Evolutionary conservation across 2,888 invertebrate species (phyloP), one percentile per base, ranked within the genome.

Genomic region (Polietes domitor): DNA sequence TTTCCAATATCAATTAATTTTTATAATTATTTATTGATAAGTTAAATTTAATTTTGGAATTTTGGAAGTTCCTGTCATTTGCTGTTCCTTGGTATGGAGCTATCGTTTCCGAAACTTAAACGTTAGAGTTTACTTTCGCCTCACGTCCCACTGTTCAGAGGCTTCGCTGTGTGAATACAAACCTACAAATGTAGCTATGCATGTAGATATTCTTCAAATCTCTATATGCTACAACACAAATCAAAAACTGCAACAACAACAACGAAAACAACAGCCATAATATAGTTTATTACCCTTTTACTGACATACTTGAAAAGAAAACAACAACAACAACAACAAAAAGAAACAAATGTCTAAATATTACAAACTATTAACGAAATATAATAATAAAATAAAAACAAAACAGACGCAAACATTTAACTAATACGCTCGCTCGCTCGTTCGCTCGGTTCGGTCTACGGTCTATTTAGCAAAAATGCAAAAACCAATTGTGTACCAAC

Each of bases 401-500:
- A 58, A 58, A 58, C 58, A 24, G 58, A 58, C 24, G 21, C 47
- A 26, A 58, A 19, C 58, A 24, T 76, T 79, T 76, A 79, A 79
- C 79, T 68, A 76, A 76, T 83, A 79, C n/a, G n/a, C n/a, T n/a
- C n/a, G n/a, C n/a, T n/a, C n/a, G n/a, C n/a, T n/a, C n/a, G n/a
- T n/a, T n/a, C n/a, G n/a, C n/a, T n/a, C n/a, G n/a, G n/a, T n/a
- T n/a, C n/a, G n/a, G n/a, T n/a, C n/a, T n/a, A n/a, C 82, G 82
- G 79, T 83, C 82, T 83, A 83, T 79, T 83, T 83, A 79, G 37
- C 79, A 83, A 47, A 68, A 83, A 79, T 82, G 82, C 78, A 79
- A 79, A 76, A 24, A 58, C 24, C 12, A 24, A 58, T 24, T 58
- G n/a, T 26, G 15, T 58, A 26, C 53, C 53, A 21, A 53, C 53